A percentile compares a stretch with the other conserved stretches of the same genome.
phyloP scores from a whole-genome alignment of 1,140 invertebrate genomes.

The Brachionus plicatilis region DNA sequence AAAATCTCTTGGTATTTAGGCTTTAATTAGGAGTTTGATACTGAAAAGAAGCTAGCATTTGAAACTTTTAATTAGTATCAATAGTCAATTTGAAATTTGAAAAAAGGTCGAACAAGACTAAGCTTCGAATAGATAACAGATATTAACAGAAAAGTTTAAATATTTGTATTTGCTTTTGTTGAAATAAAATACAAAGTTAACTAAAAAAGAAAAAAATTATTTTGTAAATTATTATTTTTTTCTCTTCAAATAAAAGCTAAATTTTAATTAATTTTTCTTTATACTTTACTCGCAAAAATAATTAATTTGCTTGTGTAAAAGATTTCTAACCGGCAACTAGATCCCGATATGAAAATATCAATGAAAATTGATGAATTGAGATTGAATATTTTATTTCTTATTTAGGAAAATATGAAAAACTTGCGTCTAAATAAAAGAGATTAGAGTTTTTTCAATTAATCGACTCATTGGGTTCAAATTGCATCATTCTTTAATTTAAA shows the following conservation, averaged over 20 bases:
- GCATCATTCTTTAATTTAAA: not conserved
- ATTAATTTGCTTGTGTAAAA: not conserved
- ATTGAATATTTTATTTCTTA: not conserved
- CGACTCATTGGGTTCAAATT: not conserved
- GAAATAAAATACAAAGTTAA: not conserved
- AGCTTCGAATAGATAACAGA: not conserved
- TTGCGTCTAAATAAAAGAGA: not conserved
- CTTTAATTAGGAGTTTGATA: not conserved
- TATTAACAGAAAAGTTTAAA: not conserved
- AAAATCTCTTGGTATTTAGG: constrained; percentile 5
- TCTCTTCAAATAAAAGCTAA: not conserved
- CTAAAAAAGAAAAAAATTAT: not conserved
- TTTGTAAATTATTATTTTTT: not conserved
- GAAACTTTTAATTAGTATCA: not conserved
- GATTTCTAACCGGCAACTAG: not conserved
- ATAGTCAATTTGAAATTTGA: constrained; percentile 9
- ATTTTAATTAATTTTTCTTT: not conserved
- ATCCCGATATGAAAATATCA: not conserved
- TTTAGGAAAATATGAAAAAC: not conserved
- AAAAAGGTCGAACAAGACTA: not conserved
- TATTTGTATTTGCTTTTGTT: not conserved
- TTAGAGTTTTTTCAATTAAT: not conserved
- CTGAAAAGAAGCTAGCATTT: not conserved
- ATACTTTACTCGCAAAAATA: not conserved
- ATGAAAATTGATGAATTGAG: not conserved